Evolutionary conservation across 2,888 invertebrate genomes (phyloP).

Genomic region (Lasius platythorax): DNA sequence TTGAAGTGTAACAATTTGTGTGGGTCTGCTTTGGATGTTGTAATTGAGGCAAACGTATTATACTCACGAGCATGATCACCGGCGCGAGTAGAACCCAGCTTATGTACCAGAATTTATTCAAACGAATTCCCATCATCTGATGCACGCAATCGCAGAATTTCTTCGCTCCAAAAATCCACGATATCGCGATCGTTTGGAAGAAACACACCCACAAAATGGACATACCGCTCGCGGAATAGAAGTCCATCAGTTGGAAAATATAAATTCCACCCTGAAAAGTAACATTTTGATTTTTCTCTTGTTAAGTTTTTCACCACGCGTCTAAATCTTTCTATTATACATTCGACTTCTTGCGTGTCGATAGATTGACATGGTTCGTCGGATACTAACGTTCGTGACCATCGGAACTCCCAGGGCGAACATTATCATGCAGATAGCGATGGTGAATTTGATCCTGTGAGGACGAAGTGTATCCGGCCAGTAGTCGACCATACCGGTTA

Average conservation of each 20-base stretch:
- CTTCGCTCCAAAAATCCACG: conserved; percentile 88
- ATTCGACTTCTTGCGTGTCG: neutral
- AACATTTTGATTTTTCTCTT: neutral
- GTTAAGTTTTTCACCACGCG: neutral
- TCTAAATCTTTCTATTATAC: neutral
- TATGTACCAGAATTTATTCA: conserved; percentile 87
- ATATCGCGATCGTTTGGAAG: conserved; percentile 88
- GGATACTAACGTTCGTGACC: conserved; percentile 88
- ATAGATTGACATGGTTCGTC: neutral
- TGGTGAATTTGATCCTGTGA: conserved; percentile 90
- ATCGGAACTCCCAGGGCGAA: conserved; percentile 89
- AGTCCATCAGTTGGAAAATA: conserved; percentile 87
- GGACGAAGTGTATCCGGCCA: conserved; percentile 88
- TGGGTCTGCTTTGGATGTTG: neutral
- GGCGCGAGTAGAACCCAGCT: conserved; percentile 89
- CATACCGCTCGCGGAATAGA: conserved; percentile 88
- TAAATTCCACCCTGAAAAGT: conserved; percentile 85
- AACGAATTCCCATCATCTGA: conserved; percentile 89
- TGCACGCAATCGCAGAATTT: conserved; percentile 88
- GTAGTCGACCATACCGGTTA: conserved; percentile 88
- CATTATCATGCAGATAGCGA: conserved; percentile 88
- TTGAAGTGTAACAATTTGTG: neutral
- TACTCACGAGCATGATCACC: conserved; percentile 88
- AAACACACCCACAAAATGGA: conserved; percentile 89
- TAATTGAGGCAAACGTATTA: conserved; percentile 14